A percentile compares a stretch with the other conserved stretches of the same genome.
These are phyloP conservation scores for Boloria euphrosyne DNA, from an alignment of 2,888 invertebrate genomes.

Conservation along the genomic window DNA sequence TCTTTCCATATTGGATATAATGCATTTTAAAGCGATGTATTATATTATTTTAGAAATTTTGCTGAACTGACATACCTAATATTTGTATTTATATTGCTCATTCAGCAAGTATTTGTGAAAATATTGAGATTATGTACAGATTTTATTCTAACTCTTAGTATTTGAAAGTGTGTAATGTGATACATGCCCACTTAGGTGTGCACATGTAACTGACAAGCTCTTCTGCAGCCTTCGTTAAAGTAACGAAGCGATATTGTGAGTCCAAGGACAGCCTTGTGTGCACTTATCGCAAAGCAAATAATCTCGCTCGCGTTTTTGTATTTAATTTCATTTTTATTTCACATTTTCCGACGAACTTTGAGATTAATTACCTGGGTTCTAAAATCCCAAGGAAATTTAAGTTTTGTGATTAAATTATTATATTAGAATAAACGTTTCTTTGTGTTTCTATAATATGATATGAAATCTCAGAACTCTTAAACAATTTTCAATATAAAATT, in stretches of 20 bases:
- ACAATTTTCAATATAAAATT: constrained; percentile 17
- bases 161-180: not conserved
- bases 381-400: too few species aligned
- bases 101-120: not conserved
- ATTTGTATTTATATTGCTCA: too few species aligned
- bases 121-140: not conserved
- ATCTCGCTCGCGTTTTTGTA: constrained; percentile 6
- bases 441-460: not conserved
- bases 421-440: not conserved
- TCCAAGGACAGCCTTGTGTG: constrained; percentile 23
- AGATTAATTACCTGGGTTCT: too few species aligned
- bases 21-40: not conserved
- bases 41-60: constrained; percentile 1
- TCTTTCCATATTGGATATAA: constrained; percentile 3
- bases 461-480: not conserved
- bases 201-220: constrained; percentile 16
- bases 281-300: constrained; percentile 22
- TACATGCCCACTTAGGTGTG: not conserved
- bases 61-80: not conserved
- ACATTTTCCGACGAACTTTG: too few species aligned
- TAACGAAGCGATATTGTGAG: constrained; percentile 34
- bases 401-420: too few species aligned
- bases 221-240: constrained; percentile 25
- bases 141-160: not conserved
- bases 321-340: not conserved